phyloP scores from a whole-genome alignment of 2,113 vertebrate species.

The Corythornis madagascariensis region DNA sequence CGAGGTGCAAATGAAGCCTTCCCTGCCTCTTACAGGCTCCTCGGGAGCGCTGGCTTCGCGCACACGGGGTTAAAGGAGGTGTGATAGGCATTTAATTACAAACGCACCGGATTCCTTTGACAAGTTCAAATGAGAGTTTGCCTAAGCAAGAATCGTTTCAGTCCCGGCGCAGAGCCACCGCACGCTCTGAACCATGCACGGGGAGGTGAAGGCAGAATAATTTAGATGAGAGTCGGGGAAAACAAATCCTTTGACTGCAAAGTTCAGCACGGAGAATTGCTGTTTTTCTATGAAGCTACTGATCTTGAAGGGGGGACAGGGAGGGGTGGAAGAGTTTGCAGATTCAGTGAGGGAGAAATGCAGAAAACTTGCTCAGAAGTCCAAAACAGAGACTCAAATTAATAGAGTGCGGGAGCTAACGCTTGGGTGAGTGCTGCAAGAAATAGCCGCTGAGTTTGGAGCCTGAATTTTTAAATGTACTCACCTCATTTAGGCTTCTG shows the following conservation, averaged over 20 bases:
- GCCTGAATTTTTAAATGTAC: background rate
- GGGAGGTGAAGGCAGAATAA: background rate
- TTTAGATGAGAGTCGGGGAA: conserved; percentile 5
- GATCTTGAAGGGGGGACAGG: background rate
- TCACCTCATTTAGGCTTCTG: conserved; percentile 43
- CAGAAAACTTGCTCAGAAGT: conserved; percentile 23
- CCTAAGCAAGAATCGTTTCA: conserved; percentile 12
- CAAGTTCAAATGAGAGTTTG: conserved; percentile 54
- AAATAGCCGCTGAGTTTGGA: background rate
- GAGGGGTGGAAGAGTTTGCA: background rate
- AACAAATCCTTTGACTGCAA: conserved; percentile 26
- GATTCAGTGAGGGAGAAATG: background rate
- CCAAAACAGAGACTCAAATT: background rate
- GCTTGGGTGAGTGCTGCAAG: conserved; percentile 26
- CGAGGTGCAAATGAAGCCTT: conserved; percentile 41
- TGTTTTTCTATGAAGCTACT: background rate
- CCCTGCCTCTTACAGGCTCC: conserved; percentile 34
- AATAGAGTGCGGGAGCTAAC: background rate
- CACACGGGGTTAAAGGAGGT: conserved; percentile 50
- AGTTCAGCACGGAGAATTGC: background rate
- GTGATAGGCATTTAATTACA: conserved; percentile 62
- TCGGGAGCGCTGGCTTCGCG: background rate
- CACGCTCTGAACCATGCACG: background rate
- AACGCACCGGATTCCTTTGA: conserved; percentile 32
- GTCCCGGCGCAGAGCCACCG: background rate